Percentiles rank a stretch among this genome's conserved stretches.
These are phyloP conservation scores for Apostichopus japonicus DNA, from an alignment of 35 echinoderm and acorn worm genomes.

Conservation along the genomic window DNA sequence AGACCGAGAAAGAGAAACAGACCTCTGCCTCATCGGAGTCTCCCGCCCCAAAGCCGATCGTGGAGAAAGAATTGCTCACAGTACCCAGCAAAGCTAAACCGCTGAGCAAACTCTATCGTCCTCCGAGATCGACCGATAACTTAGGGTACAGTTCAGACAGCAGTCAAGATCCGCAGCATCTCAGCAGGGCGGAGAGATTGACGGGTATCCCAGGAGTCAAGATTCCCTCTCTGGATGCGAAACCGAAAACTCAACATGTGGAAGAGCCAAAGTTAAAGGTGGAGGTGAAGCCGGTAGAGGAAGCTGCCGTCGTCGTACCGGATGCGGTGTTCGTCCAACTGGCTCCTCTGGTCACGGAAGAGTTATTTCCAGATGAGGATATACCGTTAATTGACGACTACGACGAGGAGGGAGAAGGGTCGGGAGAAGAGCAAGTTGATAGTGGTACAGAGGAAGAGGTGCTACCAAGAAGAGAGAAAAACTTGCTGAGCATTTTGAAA, in stretches of 20 bases:
- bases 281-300: background rate
- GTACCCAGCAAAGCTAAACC: conserved; percentile 12
- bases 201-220: conserved; percentile 25
- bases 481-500: conserved; percentile 16
- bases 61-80: background rate
- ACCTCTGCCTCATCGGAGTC: background rate
- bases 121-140: conserved; percentile 71
- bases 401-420: background rate
- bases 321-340: background rate
- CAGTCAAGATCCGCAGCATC: conserved; percentile 64
- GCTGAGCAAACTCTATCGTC: conserved; percentile 49
- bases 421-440: background rate
- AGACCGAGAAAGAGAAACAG: background rate
- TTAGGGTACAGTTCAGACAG: conserved; percentile 87
- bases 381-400: conserved; percentile 52
- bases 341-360: conserved; percentile 51
- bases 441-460: conserved; percentile 37
- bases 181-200: conserved; percentile 37
- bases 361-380: conserved; percentile 56
- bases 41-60: background rate
- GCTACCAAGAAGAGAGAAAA: conserved; percentile 6
- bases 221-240: background rate
- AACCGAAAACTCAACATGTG: background rate
- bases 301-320: background rate
- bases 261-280: background rate